Percentiles rank a stretch among this genome's conserved stretches.
Evolutionary conservation across 2,113 vertebrate genomes (phyloP).

Genomic region (Callaeas wilsoni): DNA sequence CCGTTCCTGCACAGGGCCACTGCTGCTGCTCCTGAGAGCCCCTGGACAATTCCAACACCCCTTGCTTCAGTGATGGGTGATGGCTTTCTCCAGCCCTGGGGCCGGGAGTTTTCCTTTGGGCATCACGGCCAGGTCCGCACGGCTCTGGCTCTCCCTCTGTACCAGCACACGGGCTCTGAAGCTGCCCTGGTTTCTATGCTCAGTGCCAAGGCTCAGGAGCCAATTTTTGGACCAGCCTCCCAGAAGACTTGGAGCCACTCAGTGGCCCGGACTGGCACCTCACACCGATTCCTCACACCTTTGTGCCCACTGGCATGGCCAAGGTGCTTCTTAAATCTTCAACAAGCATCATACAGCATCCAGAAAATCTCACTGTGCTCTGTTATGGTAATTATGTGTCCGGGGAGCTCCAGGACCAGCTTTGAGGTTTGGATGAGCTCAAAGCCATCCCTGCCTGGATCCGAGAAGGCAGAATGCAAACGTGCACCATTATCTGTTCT

Average conservation of each 20-base stretch:
- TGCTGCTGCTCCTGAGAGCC: not conserved
- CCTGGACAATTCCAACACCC: not conserved
- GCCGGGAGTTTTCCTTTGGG: not conserved
- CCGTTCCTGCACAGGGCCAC: fast-evolving
- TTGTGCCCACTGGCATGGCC: not conserved
- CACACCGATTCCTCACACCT: not conserved
- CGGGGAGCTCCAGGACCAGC: not conserved
- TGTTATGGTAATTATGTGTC: not conserved
- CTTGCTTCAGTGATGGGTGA: not conserved
- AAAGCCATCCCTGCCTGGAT: not conserved
- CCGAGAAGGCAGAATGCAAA: not conserved
- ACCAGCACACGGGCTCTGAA: not conserved
- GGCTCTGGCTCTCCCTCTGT: not conserved
- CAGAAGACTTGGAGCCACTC: not conserved
- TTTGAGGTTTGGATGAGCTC: not conserved
- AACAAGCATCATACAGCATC: not conserved
- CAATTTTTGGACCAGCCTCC: not conserved
- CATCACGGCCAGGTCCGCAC: not conserved
- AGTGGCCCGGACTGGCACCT: not conserved
- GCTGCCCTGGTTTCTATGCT: not conserved
- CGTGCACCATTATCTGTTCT: not conserved
- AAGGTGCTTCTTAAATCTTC: not conserved
- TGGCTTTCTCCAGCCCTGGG: not conserved
- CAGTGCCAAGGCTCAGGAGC: not conserved
- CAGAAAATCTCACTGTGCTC: not conserved